Conservation (phyloP, 1,140 invertebrate genomes). For the Rhyzopertha dominica region DNA sequence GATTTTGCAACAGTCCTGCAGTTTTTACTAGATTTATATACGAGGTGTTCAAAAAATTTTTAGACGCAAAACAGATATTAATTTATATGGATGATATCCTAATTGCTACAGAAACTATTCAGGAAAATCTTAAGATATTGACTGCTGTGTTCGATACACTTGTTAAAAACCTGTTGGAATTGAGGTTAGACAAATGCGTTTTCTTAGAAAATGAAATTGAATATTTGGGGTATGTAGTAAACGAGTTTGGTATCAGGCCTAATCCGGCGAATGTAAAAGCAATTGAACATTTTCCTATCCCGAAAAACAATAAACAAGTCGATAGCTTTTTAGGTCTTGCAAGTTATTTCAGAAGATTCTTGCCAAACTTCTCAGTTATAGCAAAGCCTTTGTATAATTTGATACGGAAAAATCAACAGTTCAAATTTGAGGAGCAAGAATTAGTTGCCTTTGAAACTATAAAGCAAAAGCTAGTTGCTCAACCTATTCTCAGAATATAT, state of each 20-base stretch:
- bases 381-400: slow-evolving; percentile 29
- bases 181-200: slow-evolving; percentile 10
- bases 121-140: slow-evolving; percentile 10
- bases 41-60: too few relatives aligned
- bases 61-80: too few relatives aligned
- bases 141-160: neutral
- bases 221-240: slow-evolving; percentile 10
- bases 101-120: slow-evolving; percentile 12
- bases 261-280: too few relatives aligned
- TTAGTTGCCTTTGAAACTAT: slow-evolving; percentile 1
- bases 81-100: slow-evolving; percentile 24
- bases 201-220: slow-evolving; percentile 9
- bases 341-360: slow-evolving; percentile 30
- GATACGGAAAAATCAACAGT: slow-evolving; percentile 18
- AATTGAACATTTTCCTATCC: slow-evolving; percentile 4
- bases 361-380: slow-evolving; percentile 24
- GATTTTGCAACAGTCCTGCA: slow-evolving; percentile 22
- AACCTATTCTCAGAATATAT: slow-evolving; percentile 20
- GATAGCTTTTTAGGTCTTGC: slow-evolving; percentile 26
- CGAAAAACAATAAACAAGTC: slow-evolving; percentile 21
- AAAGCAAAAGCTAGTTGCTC: slow-evolving; percentile 4
- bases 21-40: slow-evolving; percentile 24
- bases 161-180: slow-evolving; percentile 3
- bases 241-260: neutral
- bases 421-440: slow-evolving; percentile 13